A percentile compares a stretch with the other conserved stretches of the same genome.
phyloP scores from a whole-genome alignment of 2,113 vertebrate genomes.

The Clarias magur region DNA sequence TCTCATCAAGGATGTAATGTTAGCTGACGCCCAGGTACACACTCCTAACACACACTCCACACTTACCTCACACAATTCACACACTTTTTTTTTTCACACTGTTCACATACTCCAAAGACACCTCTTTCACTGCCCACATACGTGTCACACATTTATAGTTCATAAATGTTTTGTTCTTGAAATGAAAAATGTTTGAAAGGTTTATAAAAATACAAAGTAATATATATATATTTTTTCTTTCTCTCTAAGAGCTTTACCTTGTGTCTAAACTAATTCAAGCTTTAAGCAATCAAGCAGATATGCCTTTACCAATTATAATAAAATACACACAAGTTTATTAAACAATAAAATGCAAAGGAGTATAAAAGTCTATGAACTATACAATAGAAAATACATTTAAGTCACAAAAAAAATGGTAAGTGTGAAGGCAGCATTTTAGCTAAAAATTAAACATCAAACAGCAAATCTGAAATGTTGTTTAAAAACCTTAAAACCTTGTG shows the following conservation, averaged over 20 bases:
- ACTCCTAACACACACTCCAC: background rate
- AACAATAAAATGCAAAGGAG: background rate
- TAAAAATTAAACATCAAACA: background rate
- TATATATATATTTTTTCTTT: background rate
- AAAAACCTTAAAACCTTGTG: background rate
- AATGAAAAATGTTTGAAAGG: background rate
- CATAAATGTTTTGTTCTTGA: background rate
- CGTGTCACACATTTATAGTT: background rate
- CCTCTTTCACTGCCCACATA: background rate
- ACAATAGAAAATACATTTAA: background rate
- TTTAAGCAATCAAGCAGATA: background rate
- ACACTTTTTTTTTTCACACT: background rate
- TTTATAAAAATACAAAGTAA: background rate
- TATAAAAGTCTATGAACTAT: background rate
- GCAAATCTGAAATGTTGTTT: background rate
- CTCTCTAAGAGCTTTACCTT: background rate
- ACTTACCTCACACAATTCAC: background rate
- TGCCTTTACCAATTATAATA: background rate
- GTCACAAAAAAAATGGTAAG: background rate
- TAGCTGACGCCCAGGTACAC: conserved; percentile 93
- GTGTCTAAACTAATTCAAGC: background rate
- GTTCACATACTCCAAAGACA: background rate
- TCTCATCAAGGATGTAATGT: conserved; percentile 95
- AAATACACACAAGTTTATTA: background rate
- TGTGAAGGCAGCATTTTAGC: background rate